Base-by-base conservation (phyloP, 53 echinoderm and acorn worm species). In the Actinopyga echinites region DNA sequence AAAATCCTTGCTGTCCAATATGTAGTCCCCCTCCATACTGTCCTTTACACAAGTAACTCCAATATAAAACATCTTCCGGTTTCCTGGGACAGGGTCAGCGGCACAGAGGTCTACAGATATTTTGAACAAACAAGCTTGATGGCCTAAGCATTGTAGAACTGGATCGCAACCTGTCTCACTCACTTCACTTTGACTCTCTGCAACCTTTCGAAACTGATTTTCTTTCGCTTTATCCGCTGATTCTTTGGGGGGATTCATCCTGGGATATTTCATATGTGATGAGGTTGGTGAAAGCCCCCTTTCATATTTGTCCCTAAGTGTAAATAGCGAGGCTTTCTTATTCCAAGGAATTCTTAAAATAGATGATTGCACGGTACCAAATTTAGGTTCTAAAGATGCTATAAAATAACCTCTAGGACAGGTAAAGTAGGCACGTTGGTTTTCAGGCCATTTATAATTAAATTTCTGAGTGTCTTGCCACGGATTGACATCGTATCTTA, bases 131-230 rank as follows among this genome's bases (percentile, higher is more conserved):
- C 99, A 95, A 37, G 95, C 89, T 62, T 99, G 99, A 82, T 95
- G 95, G n/a, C 99, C 99, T 1, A 99, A 87, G 65, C 99, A 99
- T 36, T 86, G 86, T 30, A 99, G 65, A 36, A 92, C 89, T 6
- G 99, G 99, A 79, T 99, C 99, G 37, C 99, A 99, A 56, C 99
- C 94, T 0, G 99, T 94, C 52, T 89, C 83, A 4, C 92, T 92
- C 81, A 91, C 61, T 20, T 36, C 69, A 13, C 30, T 62, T 25
- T 26, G 55, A 4, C 28, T 29, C 31, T 53, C 54, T 13, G 13
- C 77, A 13, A 30, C 52, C 77, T 49, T 29, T 20, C 54, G 23
- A 29, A 30, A 77, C 31, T 77, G 45, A 30, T 77, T 77, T 54
- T 53, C 9, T 55, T 56, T n/a, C 24, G n/a, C 1, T 3, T 77